Percentiles rank a stretch among this genome's conserved stretches.
phyloP scores from a whole-genome alignment of 2,888 invertebrate species.

The Nudaria mundana region DNA sequence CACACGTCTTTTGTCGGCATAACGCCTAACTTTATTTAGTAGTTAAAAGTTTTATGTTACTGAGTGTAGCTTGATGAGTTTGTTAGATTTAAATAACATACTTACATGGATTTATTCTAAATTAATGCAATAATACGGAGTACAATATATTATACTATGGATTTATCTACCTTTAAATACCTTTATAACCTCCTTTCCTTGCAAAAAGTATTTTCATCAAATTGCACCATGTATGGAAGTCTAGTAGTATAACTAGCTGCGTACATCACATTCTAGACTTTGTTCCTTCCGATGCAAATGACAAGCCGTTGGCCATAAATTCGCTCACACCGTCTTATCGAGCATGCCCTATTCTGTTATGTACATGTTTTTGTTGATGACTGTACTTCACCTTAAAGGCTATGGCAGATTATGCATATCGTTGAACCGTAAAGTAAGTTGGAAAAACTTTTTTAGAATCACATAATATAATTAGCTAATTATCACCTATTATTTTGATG shows the following conservation, averaged over 20 bases:
- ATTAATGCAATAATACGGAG: background rate
- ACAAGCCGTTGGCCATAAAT: conserved; percentile 31
- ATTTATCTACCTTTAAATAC: no score
- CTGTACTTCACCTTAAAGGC: conserved; percentile 10
- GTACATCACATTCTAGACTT: conserved; percentile 32
- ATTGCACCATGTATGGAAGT: background rate
- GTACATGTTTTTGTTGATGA: conserved; percentile 22
- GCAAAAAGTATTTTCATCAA: background rate
- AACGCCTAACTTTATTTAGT: conserved; percentile 23
- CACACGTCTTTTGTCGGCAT: conserved; percentile 23
- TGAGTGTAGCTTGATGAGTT: conserved; percentile 17
- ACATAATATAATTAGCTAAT: no score
- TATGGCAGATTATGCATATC: no score
- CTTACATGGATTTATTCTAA: background rate
- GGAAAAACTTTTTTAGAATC: no score
- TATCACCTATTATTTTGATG: no score
- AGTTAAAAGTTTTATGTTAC: conserved; percentile 20
- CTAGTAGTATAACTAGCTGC: conserved; percentile 17
- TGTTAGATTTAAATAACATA: background rate
- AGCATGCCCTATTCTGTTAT: conserved; percentile 30
- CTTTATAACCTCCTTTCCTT: no score
- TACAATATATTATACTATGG: no score
- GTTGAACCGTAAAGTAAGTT: no score
- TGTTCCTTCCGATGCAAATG: conserved; percentile 39
- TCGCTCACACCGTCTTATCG: conserved; percentile 29